Base-by-base conservation (phyloP, 1,140 invertebrate genomes). In the Ladona fulva region DNA sequence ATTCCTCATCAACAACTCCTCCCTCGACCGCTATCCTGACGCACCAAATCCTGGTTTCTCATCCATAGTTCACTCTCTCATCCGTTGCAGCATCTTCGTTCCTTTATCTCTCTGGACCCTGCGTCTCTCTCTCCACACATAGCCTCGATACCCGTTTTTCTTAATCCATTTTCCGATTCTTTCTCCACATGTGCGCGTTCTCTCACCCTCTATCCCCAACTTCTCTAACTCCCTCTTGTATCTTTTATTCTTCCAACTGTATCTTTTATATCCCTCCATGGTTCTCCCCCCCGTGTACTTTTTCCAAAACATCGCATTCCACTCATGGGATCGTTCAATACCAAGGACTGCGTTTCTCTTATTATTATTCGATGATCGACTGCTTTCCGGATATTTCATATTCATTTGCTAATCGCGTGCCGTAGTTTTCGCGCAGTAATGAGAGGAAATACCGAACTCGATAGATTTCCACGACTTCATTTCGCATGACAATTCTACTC, bases 131-230 rank as follows among this genome's bases (percentile, higher is more conserved):
- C 52, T 52, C 44, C 10, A 52, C 44, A 52, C 44, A 10, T 52
- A 10, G 44, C 44, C 44, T 11, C 44, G 10, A 11, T 19, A 10
- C 44, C 52, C 52, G 16, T 66, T 66, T 22, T 66, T 22, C 52
- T 66, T 66, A 66, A 66, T 66, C 52, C 52, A 66, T 66, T 66
- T 66, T 22, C 52, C 52, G 52, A 66, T 66, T 66, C 52, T 66
- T 66, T 12, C 52, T 66, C 52, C 52, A 66, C 52, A 66, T 66
- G 52, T 66, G 52, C 52, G 14, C n/a, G 12, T 66, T 66, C 52
- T 66, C 52, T 66, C 52, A 66, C 14, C 52, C n/a, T 66, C 52
- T 19, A 52, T 22, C 52, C 52, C 52, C n/a, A 3, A 22, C 44
- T 52, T 19, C 52, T 1, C 52, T 66, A 16, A 19, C 52, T 66